Evolutionary conservation across 2,797 vertebrate species (phyloP), one percentile per base, ranked within the genome.

Genomic region (Acanthurus lineatus): DNA sequence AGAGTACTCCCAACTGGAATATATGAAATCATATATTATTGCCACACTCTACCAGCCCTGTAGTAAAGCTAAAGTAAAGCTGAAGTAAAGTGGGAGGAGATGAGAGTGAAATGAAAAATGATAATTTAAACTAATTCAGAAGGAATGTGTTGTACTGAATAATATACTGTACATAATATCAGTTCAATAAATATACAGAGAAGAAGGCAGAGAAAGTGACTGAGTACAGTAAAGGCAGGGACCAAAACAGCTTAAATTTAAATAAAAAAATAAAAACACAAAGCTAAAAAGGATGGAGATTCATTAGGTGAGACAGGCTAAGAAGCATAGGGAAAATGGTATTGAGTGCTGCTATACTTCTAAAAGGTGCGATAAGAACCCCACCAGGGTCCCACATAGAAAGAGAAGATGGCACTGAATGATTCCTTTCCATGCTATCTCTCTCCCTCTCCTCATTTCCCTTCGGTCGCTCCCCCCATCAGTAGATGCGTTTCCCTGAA

Each of bases 401-500:
- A 67, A 57, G 22, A 38, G 20, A 59, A 72, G 59, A 38, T 71
- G 61, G 74, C 48, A 73, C 59, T 1, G 5, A 77, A 45, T 74
- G 67, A 74, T 35, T 86, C 65, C 0, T 9, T 65, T 63, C 61
- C 59, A 48, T 59, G 53, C 71, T 85, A 58, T 88, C 82, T 65
- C 57, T 74, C 60, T 64, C 66, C 61, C 72, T 45, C 65, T 69
- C 59, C 51, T 69, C 56, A 59, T 83, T 76, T 85, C 60, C 54
- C 12, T 0, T 58, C 44, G 11, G 45, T 32, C 28, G 28, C 28
- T 32, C 77, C 61, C 59, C 20, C 52, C 76, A 78, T 86, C 73
- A 69, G 51, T 45, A 63, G 65, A 84, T 73, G 79, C 20, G 25
- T 77, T 79, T 65, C 76, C 86, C 89, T 76, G 87, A 91, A 89